These are phyloP conservation scores for Euproctis similis DNA, from an alignment of 2,888 invertebrate species.

Conservation along the genomic window DNA sequence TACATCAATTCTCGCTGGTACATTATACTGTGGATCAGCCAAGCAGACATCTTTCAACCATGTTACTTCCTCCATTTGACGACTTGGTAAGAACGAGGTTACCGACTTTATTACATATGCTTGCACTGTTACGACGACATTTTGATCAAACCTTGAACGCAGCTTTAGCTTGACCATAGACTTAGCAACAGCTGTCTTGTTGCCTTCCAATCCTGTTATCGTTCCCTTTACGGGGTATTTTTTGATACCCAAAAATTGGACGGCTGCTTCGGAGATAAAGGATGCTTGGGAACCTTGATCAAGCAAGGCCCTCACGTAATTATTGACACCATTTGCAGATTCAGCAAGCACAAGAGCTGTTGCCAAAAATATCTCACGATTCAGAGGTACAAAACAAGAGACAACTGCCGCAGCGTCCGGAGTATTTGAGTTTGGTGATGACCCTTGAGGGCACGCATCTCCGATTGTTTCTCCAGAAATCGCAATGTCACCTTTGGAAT, in stretches of 20 bases:
- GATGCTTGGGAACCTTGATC: conserved; percentile 2
- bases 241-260: neutral
- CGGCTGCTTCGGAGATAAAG: neutral
- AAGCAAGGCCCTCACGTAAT: neutral
- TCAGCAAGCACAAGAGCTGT: neutral
- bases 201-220: neutral
- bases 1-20: conserved; percentile 1
- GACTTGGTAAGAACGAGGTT: conserved; percentile 1
- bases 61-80: neutral
- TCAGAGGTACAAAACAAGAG: neutral
- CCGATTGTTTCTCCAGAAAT: no score
- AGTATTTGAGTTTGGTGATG: no score
- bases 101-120: conserved; percentile 1
- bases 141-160: neutral
- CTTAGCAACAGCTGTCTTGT: neutral
- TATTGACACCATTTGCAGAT: neutral
- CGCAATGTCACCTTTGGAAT: neutral
- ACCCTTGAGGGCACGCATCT: no score
- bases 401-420: neutral
- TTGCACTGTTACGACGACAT: neutral
- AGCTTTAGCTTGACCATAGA: neutral
- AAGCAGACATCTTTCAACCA: neutral
- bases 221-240: neutral
- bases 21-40: neutral
- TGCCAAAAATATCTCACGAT: neutral